A percentile compares a stretch with the other conserved stretches of the same genome.
phyloP scores from a whole-genome alignment of 1,140 invertebrate genomes.

The Octopus sinensis region DNA sequence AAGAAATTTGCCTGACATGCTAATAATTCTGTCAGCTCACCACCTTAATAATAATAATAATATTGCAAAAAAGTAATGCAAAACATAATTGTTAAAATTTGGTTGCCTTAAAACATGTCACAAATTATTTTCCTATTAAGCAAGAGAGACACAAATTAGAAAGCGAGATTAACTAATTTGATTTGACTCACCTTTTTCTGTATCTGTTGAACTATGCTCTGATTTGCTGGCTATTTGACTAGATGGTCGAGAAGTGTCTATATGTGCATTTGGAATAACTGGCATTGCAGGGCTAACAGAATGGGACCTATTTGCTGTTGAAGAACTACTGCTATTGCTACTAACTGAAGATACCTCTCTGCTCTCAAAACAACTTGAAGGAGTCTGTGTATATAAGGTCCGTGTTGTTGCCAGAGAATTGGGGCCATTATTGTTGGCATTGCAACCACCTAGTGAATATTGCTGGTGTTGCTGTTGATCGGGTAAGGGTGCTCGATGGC shows the following conservation, averaged over 20 bases:
- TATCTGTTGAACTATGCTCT: conserved; percentile 19
- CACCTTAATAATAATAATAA: too few relatives aligned
- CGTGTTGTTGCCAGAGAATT: conserved; percentile 62
- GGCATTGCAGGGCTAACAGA: conserved; percentile 60
- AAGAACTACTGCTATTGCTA: conserved; percentile 28
- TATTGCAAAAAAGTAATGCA: too few relatives aligned
- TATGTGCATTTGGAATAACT: conserved; percentile 60
- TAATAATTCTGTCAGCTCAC: too few relatives aligned
- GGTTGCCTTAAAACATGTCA: too few relatives aligned
- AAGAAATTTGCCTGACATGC: too few relatives aligned
- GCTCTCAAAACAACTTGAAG: conserved; percentile 61
- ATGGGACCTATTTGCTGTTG: conserved; percentile 37
- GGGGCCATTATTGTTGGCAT: conserved; percentile 44
- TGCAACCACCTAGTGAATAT: not conserved
- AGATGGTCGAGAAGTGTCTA: conserved; percentile 63
- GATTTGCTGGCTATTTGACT: conserved; percentile 56
- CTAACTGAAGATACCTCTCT: conserved; percentile 14
- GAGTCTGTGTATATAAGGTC: conserved; percentile 81
- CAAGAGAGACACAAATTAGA: too few relatives aligned
- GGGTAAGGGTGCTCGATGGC: conserved; percentile 76
- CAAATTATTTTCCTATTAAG: too few relatives aligned
- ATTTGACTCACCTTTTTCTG: conserved; percentile 11
- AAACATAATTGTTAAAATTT: too few relatives aligned
- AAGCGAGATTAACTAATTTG: too few relatives aligned
- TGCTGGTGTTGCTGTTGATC: conserved; percentile 55